phyloP scores from a whole-genome alignment of 2,797 vertebrate species.

The Cuculus canorus region DNA sequence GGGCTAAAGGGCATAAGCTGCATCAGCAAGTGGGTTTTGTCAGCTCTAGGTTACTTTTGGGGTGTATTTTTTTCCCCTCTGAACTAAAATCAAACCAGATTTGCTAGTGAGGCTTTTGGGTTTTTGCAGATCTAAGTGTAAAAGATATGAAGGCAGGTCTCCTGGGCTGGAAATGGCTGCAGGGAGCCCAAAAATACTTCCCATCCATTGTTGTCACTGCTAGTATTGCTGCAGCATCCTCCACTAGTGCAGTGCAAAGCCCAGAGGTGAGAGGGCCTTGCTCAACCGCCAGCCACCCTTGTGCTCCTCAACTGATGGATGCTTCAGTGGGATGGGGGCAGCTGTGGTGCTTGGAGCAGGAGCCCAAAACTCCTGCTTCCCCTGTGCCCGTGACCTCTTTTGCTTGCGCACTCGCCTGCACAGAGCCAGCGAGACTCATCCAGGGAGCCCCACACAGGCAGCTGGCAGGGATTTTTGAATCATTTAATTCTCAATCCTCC shows the following conservation, averaged over 20 bases:
- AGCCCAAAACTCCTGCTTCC: background rate
- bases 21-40: background rate
- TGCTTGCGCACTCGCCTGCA: fast-evolving
- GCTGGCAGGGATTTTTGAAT: constrained; percentile 47
- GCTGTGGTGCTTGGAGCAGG: fast-evolving
- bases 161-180: background rate
- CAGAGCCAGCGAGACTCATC: background rate
- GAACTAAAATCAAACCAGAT: background rate
- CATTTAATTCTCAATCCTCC: constrained; percentile 38
- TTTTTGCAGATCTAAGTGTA: background rate
- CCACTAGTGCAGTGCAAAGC: background rate
- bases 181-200: background rate
- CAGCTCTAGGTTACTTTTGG: background rate
- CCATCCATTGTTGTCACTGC: background rate
- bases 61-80: background rate
- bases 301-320: background rate
- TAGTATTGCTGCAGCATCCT: background rate
- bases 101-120: background rate
- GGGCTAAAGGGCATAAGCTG: background rate
- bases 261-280: fast-evolving
- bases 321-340: background rate
- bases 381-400: background rate
- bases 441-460: fast-evolving
- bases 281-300: fast-evolving
- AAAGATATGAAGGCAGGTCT: fast-evolving